Evolutionary conservation across 2,888 invertebrate species (phyloP).

Genomic region (Drosophila silvestris): DNA sequence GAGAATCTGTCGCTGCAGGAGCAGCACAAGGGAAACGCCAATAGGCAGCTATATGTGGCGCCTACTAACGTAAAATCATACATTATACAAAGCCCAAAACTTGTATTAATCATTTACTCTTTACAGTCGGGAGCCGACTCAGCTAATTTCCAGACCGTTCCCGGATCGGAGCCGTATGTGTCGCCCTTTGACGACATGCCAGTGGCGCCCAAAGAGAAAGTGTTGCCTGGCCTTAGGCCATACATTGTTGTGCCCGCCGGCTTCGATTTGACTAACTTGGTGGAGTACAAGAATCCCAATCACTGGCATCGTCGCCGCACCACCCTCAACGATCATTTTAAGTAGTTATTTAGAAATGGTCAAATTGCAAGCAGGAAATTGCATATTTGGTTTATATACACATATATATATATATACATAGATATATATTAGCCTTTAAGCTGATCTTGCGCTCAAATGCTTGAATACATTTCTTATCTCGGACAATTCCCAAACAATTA

Average conservation of each 20-base stretch:
- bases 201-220: not conserved
- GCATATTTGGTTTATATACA: slow-evolving; percentile 6
- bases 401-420: not conserved
- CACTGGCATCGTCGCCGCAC: slow-evolving; percentile 55
- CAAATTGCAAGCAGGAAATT: slow-evolving; percentile 18
- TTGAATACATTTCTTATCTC: slow-evolving; percentile 41
- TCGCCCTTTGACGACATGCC: slow-evolving; percentile 47
- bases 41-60: not conserved
- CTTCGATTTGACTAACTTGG: slow-evolving; percentile 48
- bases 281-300: slow-evolving; percentile 48
- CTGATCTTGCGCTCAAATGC: slow-evolving; percentile 10
- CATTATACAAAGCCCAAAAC: not conserved
- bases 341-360: slow-evolving; percentile 3
- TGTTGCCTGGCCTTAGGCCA: not conserved
- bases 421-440: slow-evolving; percentile 9
- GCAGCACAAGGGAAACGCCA: not conserved
- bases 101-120: not conserved
- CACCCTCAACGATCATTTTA: slow-evolving; percentile 27
- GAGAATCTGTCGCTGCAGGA: slow-evolving; percentile 1
- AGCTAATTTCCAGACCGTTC: not conserved
- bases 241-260: slow-evolving; percentile 50
- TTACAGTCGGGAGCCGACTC: slow-evolving; percentile 6
- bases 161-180: slow-evolving; percentile 35
- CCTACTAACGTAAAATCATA: slow-evolving; percentile 12
- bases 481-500: slow-evolving; percentile 38